Percentiles rank a stretch among this genome's conserved stretches.
phyloP scores from a whole-genome alignment of 1,140 invertebrate species.

The Drosophila micromelanica region DNA sequence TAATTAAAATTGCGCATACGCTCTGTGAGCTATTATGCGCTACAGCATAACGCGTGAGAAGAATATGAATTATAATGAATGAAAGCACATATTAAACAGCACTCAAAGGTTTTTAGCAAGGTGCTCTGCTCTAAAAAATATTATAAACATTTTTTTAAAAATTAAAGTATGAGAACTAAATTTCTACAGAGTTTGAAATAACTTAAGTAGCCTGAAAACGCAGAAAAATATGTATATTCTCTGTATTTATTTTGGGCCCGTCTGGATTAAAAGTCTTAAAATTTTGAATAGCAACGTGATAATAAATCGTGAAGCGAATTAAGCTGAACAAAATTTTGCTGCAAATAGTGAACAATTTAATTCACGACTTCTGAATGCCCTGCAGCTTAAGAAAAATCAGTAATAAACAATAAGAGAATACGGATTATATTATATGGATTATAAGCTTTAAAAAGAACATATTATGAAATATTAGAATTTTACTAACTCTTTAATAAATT shows the following conservation, averaged over 20 bases:
- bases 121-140: neutral
- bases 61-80: conserved; percentile 19
- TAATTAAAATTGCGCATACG: conserved; percentile 64
- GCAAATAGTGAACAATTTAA: neutral
- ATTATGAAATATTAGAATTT: too few species aligned
- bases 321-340: conserved; percentile 8
- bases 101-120: neutral
- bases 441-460: too few species aligned
- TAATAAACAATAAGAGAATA: too few species aligned
- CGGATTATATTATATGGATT: too few species aligned
- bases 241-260: conserved; percentile 3
- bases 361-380: conserved; percentile 4
- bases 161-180: neutral
- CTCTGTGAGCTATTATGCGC: conserved; percentile 31
- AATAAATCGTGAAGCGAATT: conserved; percentile 32
- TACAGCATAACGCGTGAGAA: conserved; percentile 20
- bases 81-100: neutral
- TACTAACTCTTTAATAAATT: too few species aligned
- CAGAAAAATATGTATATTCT: neutral
- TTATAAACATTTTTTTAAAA: neutral
- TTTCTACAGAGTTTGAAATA: neutral
- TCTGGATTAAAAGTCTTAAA: conserved; percentile 33
- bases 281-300: conserved; percentile 33
- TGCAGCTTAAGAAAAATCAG: neutral
- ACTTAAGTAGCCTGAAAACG: neutral